A percentile compares a stretch with the other conserved stretches of the same genome.
Evolutionary conservation across 2,113 vertebrate genomes (phyloP).

Genomic region (Dipodomys ordii): DNA sequence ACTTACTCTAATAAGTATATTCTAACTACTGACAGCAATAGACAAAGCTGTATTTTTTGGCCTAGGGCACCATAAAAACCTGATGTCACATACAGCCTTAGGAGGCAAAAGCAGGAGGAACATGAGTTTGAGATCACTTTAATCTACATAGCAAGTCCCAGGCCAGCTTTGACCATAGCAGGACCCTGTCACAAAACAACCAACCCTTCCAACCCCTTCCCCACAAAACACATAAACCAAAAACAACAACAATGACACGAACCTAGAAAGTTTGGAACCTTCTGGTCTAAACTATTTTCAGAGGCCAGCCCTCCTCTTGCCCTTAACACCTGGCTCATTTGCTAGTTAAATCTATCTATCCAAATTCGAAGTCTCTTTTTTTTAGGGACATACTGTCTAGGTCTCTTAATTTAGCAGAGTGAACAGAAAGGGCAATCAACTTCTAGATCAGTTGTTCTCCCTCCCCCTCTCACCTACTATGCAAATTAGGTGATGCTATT

Average conservation of each 20-base stretch:
- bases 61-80: not conserved
- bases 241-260: not conserved
- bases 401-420: not conserved
- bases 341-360: not conserved
- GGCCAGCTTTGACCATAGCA: no score
- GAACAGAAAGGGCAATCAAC: not conserved
- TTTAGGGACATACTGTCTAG: not conserved
- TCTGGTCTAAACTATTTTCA: not conserved
- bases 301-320: not conserved
- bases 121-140: no score
- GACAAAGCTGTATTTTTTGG: not conserved
- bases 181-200: no score
- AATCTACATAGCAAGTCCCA: no score
- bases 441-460: not conserved
- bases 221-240: no score
- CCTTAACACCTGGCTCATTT: not conserved
- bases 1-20: not conserved
- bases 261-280: not conserved
- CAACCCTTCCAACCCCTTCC: no score
- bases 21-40: not conserved
- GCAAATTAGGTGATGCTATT: not conserved
- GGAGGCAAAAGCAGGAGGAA: no score
- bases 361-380: constrained; percentile 11
- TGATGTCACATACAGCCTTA: no score
- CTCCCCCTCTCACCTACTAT: not conserved